Base-by-base conservation (phyloP, 2,113 vertebrate species). In the Speoplatyrhinus poulsoni region DNA sequence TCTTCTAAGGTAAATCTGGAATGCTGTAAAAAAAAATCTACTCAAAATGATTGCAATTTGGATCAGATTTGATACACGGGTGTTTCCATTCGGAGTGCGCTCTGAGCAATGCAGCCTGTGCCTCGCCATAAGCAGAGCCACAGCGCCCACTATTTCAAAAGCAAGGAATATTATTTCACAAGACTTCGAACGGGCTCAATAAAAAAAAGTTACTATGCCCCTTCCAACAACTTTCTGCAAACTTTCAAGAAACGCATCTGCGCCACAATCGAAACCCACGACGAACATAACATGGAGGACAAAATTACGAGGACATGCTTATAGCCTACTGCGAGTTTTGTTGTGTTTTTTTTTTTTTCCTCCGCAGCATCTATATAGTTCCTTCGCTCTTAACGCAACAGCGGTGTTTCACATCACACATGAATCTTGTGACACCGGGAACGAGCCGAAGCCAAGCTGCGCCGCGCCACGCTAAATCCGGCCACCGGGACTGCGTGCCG, bases 131-230 rank as follows among this genome's bases (percentile, higher is more conserved):
- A 90, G 91, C 90, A 84, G 94, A 91, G 83, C 94, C 94, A 94
- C 92, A 97, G 96, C 96, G 96, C 96, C 96, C 96, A 97, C 96
- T 96, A 96, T 95, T 96, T 90, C 92, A 93, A 83, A 85, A 94
- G 89, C 87, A 87, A 90, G 95, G 95, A 95, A 96, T 93, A 93
- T 92, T 87, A 94, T 93, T 94, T 94, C 94, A 92, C 93, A 91
- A 94, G 93, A 93, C 93, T 90, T 91, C 88, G 89, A 94, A 90
- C 84, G 87, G 36, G 83, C 92, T 93, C 89, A 85, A 73, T 85
- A 80, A 82, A 89, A 88, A 90, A 92, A 95, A 94, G 94, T 94
- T 95, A 90, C 89, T 90, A 82, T 94, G 26, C 26, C 87, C 92
- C 90, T 93, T 87, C 92, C 92, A 89, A 87, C 93, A 96, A 96